Evolutionary conservation across 2,888 invertebrate species (phyloP).

Genomic region (Thymelicus lineola): DNA sequence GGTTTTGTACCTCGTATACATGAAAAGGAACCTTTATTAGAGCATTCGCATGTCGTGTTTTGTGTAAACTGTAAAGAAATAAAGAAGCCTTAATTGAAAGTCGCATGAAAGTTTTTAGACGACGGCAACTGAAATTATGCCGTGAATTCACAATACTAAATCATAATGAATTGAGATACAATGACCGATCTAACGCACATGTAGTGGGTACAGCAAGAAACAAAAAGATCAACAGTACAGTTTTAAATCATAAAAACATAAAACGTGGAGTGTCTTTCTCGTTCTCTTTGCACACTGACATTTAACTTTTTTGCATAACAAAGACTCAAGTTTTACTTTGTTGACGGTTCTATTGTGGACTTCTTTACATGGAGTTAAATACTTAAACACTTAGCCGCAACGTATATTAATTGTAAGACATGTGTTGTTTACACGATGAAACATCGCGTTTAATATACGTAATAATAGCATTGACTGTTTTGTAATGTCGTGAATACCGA

Average conservation of each 20-base stretch:
- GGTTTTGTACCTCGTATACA: no score
- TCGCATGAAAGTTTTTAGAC: no score
- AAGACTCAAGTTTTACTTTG: slow-evolving; percentile 31
- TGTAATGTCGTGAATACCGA: neutral
- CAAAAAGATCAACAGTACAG: slow-evolving; percentile 5
- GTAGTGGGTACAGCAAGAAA: neutral
- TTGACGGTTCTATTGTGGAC: slow-evolving; percentile 32
- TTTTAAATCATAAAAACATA: slow-evolving; percentile 26
- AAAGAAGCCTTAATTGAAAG: no score
- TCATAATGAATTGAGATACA: no score
- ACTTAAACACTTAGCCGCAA: slow-evolving; percentile 34
- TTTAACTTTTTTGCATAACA: slow-evolving; percentile 36
- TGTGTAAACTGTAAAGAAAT: no score
- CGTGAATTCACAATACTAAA: no score
- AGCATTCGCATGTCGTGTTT: no score
- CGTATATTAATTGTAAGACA: slow-evolving; percentile 22
- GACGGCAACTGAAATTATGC: no score
- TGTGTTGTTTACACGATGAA: slow-evolving; percentile 8
- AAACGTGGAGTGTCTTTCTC: slow-evolving; percentile 28
- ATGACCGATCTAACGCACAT: no score
- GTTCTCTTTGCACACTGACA: slow-evolving; percentile 31
- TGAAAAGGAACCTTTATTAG: no score
- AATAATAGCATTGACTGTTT: neutral
- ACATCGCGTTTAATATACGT: neutral
- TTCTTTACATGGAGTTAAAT: slow-evolving; percentile 31